A percentile compares a stretch with the other conserved stretches of the same genome.
These are phyloP conservation scores for Accipiter superciliosus DNA, from an alignment of 2,797 vertebrate genomes.

Conservation along the genomic window DNA sequence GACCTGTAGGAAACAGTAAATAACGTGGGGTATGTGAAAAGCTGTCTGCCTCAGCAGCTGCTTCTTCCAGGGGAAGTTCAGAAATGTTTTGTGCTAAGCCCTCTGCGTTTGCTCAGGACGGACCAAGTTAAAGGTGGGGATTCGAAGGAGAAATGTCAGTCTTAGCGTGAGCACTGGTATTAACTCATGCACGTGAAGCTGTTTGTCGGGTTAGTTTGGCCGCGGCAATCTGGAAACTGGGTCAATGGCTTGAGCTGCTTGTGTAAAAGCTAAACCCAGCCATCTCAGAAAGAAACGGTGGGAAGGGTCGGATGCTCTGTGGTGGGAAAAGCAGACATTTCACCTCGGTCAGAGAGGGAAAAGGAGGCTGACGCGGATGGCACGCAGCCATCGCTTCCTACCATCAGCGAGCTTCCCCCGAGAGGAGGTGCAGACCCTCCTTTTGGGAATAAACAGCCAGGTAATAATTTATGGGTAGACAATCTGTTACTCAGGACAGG, in stretches of 20 bases:
- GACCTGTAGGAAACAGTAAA: neutral
- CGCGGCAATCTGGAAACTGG: neutral
- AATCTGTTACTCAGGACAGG: neutral
- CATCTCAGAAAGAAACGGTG: neutral
- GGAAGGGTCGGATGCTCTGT: neutral
- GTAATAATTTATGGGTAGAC: neutral
- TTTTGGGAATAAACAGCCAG: neutral
- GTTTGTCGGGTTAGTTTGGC: neutral
- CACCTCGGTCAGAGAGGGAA: neutral
- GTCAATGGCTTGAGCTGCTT: neutral
- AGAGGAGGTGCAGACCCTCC: neutral
- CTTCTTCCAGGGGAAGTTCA: neutral
- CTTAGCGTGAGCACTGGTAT: neutral
- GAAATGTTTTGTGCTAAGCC: neutral
- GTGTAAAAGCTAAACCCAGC: neutral
- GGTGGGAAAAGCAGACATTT: neutral
- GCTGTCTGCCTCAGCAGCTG: neutral
- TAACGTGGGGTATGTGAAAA: neutral
- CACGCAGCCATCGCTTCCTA: accelerated
- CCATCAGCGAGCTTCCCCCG: neutral
- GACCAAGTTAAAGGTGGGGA: neutral
- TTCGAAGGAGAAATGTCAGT: neutral
- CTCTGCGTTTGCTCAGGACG: neutral
- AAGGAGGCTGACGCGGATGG: neutral
- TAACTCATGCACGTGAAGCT: neutral